A percentile compares a stretch with the other conserved stretches of the same genome.
phyloP scores from a whole-genome alignment of 2,888 invertebrate species.

The Tetrapedia diversipes region DNA sequence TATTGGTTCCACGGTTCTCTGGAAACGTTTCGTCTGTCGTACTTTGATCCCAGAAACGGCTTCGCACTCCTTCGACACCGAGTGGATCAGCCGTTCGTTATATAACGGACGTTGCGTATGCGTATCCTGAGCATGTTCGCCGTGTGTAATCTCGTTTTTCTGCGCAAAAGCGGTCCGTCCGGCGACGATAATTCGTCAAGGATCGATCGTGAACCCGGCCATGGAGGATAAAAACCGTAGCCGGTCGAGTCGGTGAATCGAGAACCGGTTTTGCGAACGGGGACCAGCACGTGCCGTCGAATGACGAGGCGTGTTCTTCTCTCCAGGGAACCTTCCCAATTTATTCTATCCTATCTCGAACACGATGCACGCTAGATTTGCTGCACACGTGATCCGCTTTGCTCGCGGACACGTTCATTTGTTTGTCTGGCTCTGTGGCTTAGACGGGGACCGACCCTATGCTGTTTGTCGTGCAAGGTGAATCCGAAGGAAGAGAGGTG shows the following conservation, averaged over 20 bases:
- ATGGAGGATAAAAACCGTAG: conserved; percentile 46
- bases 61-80: not conserved
- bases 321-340: conserved; percentile 62
- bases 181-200: conserved; percentile 48
- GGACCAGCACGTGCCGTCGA: conserved; percentile 68
- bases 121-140: too few species aligned
- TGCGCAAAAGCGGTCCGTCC: conserved; percentile 4
- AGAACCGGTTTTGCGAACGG: conserved; percentile 64
- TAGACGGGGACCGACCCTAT: not conserved
- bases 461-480: conserved; percentile 43
- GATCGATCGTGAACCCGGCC: conserved; percentile 59
- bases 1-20: not conserved
- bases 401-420: not conserved
- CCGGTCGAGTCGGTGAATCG: conserved; percentile 46
- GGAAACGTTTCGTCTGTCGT: not conserved
- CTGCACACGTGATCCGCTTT: not conserved
- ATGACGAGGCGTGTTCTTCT: conserved; percentile 60
- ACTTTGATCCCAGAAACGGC: not conserved
- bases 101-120: too few species aligned
- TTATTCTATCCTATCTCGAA: conserved; percentile 53
- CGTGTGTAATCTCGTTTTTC: conserved; percentile 21
- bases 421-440: not conserved
- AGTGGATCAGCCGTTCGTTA: not conserved
- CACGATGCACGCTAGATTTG: not conserved
- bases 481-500: conserved; percentile 33